These are phyloP conservation scores for Pristionchus japonicus DNA, from an alignment of 2,888 invertebrate species.

Conservation along the genomic window DNA sequence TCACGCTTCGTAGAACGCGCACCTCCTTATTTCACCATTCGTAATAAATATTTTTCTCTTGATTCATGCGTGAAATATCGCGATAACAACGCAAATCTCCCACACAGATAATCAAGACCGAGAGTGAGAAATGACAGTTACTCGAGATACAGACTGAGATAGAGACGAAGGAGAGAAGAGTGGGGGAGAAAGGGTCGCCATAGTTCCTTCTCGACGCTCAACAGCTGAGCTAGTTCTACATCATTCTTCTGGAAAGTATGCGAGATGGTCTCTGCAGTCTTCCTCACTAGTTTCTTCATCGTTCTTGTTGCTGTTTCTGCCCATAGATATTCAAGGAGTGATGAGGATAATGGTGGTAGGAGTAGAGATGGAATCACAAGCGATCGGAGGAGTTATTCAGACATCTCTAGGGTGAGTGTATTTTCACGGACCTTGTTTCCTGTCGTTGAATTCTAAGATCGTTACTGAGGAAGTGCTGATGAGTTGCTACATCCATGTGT, in stretches of 20 bases:
- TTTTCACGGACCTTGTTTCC: not conserved
- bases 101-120: conserved; percentile 22
- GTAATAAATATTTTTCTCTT: conserved; percentile 34
- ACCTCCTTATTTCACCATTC: not conserved
- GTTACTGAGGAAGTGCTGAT: too few relatives aligned
- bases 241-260: not conserved
- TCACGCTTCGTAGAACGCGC: conserved; percentile 30
- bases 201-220: not conserved
- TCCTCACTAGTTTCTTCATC: not conserved
- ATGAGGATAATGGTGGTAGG: not conserved
- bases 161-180: not conserved
- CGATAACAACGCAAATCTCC: not conserved
- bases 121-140: not conserved
- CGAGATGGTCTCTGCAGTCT: not conserved
- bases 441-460: too few relatives aligned
- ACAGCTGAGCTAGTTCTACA: not conserved
- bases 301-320: not conserved
- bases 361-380: not conserved
- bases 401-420: not conserved
- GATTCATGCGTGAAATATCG: not conserved
- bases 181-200: not conserved
- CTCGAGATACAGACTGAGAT: not conserved
- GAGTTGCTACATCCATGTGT: not conserved
- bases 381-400: not conserved
- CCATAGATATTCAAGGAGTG: not conserved